A percentile compares a stretch with the other conserved stretches of the same genome.
Evolutionary conservation across 2,888 invertebrate species (phyloP).

Genomic region (Pammene aurita): DNA sequence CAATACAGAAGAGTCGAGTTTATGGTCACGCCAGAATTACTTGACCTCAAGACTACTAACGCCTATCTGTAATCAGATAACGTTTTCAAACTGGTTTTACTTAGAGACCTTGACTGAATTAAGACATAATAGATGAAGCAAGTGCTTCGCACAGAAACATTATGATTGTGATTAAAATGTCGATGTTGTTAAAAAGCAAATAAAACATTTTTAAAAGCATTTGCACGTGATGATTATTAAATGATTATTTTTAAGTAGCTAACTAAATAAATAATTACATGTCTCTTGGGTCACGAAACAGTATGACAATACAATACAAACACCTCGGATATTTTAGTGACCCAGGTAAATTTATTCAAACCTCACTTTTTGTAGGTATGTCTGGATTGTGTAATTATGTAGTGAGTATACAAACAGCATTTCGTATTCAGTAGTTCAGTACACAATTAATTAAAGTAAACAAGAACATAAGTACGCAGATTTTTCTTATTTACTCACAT

Average conservation of each 20-base stretch:
- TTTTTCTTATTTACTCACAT: slow-evolving; percentile 17
- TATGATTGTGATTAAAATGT: neutral
- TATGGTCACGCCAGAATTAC: neutral
- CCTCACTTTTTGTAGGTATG: too few species aligned
- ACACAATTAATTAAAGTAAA: neutral
- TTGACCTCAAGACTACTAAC: neutral
- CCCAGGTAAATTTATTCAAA: too few species aligned
- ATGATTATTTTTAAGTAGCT: neutral
- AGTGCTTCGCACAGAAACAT: neutral
- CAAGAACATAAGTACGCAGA: neutral
- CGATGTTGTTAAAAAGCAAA: neutral
- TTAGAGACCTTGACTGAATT: neutral
- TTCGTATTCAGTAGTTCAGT: neutral
- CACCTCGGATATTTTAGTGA: too few species aligned
- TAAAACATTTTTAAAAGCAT: neutral
- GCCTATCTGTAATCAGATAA: neutral
- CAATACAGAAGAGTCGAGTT: neutral
- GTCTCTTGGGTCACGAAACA: too few species aligned
- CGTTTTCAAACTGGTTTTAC: neutral
- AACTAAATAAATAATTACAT: neutral
- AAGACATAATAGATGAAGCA: neutral
- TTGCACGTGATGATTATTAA: neutral
- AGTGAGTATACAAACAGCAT: neutral
- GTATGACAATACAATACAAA: too few species aligned
- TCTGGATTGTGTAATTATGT: too few species aligned